Percentiles rank a stretch among this genome's conserved stretches.
Conservation (phyloP, 1,140 invertebrate genomes). For the Apis laboriosa region DNA sequence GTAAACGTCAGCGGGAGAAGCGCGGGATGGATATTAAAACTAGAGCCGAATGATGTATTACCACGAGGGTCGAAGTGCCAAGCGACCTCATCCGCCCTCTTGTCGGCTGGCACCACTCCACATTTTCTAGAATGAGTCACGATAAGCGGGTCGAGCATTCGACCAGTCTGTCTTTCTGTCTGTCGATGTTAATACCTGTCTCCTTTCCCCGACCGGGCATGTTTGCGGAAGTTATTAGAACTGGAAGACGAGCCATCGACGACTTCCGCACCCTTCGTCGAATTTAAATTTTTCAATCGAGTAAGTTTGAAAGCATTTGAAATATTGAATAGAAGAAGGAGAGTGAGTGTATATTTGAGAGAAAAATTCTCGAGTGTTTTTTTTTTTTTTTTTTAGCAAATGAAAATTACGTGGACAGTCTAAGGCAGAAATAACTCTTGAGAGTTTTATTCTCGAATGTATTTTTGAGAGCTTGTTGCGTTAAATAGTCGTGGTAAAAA, state of each 20-base stretch:
- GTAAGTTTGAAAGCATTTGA: not conserved
- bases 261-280: not conserved
- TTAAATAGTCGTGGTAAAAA: too few species aligned
- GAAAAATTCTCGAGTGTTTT: too few species aligned
- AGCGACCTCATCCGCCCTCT: conserved; percentile 48
- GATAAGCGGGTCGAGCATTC: conserved; percentile 48
- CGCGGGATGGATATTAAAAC: conserved; percentile 43
- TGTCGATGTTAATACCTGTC: not conserved
- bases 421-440: too few species aligned
- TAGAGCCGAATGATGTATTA: conserved; percentile 37
- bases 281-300: not conserved
- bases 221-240: not conserved
- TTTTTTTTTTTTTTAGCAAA: too few species aligned
- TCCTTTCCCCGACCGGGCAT: not conserved
- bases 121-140: conserved; percentile 54
- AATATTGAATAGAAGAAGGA: too few species aligned
- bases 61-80: conserved; percentile 42
- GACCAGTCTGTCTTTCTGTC: conserved; percentile 24
- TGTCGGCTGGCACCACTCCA: conserved; percentile 58
- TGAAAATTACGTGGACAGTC: too few species aligned
- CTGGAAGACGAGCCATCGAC: not conserved
- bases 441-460: too few species aligned
- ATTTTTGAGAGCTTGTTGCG: too few species aligned
- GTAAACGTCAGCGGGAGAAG: not conserved
- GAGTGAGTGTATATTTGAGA: too few species aligned